phyloP scores from a whole-genome alignment of 2,888 invertebrate species.

The Volucella inflata region DNA sequence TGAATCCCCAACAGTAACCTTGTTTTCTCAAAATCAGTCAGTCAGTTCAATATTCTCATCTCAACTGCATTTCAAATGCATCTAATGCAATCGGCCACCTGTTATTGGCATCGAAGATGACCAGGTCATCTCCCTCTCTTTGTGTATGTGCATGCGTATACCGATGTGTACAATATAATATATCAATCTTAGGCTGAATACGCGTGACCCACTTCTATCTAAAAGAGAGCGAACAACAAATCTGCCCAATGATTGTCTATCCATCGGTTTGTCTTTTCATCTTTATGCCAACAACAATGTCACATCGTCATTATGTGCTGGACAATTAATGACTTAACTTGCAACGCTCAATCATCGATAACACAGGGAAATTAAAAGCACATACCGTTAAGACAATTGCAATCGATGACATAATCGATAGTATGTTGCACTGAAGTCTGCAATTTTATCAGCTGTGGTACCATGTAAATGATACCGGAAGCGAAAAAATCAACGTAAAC shows the following conservation, averaged over 20 bases:
- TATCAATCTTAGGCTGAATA: constrained; percentile 62
- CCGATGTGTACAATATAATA: constrained; percentile 44
- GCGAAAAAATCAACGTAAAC: constrained; percentile 26
- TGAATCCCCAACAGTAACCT: constrained; percentile 38
- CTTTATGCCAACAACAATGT: constrained; percentile 70
- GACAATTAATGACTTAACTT: constrained; percentile 43
- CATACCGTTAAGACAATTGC: constrained; percentile 72
- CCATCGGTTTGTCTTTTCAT: constrained; percentile 65
- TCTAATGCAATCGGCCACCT: constrained; percentile 53
- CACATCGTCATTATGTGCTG: constrained; percentile 29
- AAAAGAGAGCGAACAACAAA: constrained; percentile 44
- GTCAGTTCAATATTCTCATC: constrained; percentile 54
- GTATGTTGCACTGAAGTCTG: constrained; percentile 8
- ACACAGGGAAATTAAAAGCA: constrained; percentile 73
- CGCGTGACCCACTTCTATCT: constrained; percentile 68
- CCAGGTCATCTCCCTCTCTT: neutral
- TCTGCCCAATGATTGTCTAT: constrained; percentile 63
- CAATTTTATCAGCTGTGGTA: constrained; percentile 9
- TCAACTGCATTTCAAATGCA: constrained; percentile 25
- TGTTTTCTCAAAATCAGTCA: constrained; percentile 34
- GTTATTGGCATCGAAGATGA: neutral
- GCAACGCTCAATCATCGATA: constrained; percentile 63
- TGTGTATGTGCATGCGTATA: neutral
- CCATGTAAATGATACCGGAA: constrained; percentile 48
- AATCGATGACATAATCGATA: constrained; percentile 71